These are phyloP conservation scores for Stenopsyche tienmushanensis DNA, from an alignment of 1,140 invertebrate species.

Conservation along the genomic window DNA sequence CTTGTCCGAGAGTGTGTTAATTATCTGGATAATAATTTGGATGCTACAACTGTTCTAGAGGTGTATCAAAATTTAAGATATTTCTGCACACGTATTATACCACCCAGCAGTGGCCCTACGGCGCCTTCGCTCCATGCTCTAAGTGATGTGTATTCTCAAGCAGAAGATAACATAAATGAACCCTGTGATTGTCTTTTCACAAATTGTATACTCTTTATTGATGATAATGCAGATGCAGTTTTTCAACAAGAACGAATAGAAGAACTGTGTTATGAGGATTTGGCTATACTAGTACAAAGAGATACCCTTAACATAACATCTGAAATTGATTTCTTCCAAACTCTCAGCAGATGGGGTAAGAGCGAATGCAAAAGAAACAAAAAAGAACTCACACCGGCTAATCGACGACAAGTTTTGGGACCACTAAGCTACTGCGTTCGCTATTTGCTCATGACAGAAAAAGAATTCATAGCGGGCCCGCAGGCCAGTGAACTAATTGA, in stretches of 20 bases:
- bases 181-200: conserved; percentile 61
- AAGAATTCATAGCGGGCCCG: conserved; percentile 57
- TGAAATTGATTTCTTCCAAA: conserved; percentile 60
- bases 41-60: conserved; percentile 43
- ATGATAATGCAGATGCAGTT: conserved; percentile 61
- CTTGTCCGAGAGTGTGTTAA: conserved; percentile 62
- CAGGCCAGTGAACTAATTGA: conserved; percentile 37
- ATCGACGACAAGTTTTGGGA: conserved; percentile 64
- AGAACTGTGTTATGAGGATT: conserved; percentile 61
- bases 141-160: conserved; percentile 43
- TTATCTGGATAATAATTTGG: conserved; percentile 54
- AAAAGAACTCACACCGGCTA: conserved; percentile 60
- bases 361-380: conserved; percentile 66
- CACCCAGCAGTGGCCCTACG: conserved; percentile 49
- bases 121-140: conserved; percentile 29
- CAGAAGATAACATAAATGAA: conserved; percentile 49
- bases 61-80: conserved; percentile 52
- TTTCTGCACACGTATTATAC: conserved; percentile 50
- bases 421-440: conserved; percentile 65
- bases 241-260: conserved; percentile 66
- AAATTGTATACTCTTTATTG: conserved; percentile 63
- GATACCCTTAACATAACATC: conserved; percentile 59
- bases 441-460: conserved; percentile 63
- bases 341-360: conserved; percentile 66
- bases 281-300: conserved; percentile 62